Evolutionary conservation across 2,113 vertebrate species (phyloP), one percentile per base, ranked within the genome.

Genomic region (Myotis brandtii): DNA sequence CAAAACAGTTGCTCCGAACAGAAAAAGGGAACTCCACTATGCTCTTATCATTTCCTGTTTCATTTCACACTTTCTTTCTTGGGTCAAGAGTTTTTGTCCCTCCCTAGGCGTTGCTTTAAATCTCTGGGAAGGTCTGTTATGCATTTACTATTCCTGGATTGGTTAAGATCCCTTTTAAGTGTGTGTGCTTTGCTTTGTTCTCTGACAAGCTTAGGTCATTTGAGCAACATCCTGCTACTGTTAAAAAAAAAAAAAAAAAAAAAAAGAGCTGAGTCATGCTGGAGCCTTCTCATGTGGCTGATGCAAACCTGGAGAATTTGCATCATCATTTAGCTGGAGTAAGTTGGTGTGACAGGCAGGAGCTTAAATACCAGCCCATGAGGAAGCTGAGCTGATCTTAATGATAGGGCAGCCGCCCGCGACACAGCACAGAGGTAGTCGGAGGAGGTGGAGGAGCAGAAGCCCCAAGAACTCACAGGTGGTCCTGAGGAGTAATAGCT

Each of bases 221-320:
- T 97, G 97, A 97, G 97, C 97, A 98, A 98, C 97, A 97, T 96
- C 97, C 96, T 82, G 93, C 96, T 98, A 85, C 87, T 18, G 93
- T 96, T 52, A 12, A 73, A 86, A 91, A 48, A 64, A 46, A 77
- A 81, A 84, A 43, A 32, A 32, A 40, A 0, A 87, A 76, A 50
- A 0, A 86, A 76, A 98, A 97, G 16, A 87, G 98, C 98, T 99
- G 98, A 99, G 96, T 99, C 98, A 99, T 98, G 98, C 97, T 98
- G 97, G 97, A 96, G 96, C 7, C 93, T 96, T 97, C 96, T 98
- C 96, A 48, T 94, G 98, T 98, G 98, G 98, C 99, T 99, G 98
- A 99, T 99, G 99, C 98, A 99, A 99, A 99, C 98, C 98, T 99
- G 98, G 97, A 98, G 98, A 98, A 98, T 99, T 99, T 99, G 98